Conservation (phyloP, 2,797 vertebrate genomes). For the Sebastes itinus region DNA sequence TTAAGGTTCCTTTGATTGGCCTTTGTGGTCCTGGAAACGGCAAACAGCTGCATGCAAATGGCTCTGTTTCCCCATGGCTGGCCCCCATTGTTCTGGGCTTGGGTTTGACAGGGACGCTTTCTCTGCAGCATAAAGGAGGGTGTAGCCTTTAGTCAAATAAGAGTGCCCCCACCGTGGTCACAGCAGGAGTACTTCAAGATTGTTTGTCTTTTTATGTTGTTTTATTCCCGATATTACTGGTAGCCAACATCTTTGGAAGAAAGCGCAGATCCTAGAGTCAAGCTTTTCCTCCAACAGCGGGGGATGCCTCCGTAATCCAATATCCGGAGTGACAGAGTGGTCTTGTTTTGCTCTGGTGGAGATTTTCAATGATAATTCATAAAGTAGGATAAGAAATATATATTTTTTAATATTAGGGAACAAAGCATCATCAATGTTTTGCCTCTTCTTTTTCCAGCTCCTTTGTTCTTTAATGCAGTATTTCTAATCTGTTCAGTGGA, state of each 20-base stretch:
- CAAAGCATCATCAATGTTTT: conserved; percentile 45
- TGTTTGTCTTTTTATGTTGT: conserved; percentile 85
- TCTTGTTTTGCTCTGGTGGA: conserved; percentile 67
- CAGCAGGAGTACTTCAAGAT: conserved; percentile 83
- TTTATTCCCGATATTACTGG: conserved; percentile 80
- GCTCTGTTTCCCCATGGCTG: conserved; percentile 85
- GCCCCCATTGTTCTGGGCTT: conserved; percentile 90
- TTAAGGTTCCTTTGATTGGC: conserved; percentile 91
- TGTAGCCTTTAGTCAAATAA: conserved; percentile 88
- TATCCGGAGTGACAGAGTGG: conserved; percentile 68
- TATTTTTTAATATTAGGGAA: conserved; percentile 52
- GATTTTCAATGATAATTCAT: conserved; percentile 61
- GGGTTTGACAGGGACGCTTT: conserved; percentile 91
- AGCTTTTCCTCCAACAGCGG: conserved; percentile 77
- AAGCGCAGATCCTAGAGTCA: conserved; percentile 84
- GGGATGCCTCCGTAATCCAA: conserved; percentile 81
- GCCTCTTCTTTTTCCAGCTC: conserved; percentile 15
- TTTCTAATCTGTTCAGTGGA: conserved; percentile 51
- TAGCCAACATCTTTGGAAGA: conserved; percentile 84
- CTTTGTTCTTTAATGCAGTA: conserved; percentile 47
- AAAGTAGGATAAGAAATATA: conserved; percentile 30
- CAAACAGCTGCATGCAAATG: conserved; percentile 98
- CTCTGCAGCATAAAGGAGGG: conserved; percentile 83
- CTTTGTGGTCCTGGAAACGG: conserved; percentile 93
- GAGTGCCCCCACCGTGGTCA: conserved; percentile 85